Percentiles rank a stretch among this genome's conserved stretches.
phyloP scores from a whole-genome alignment of 2,797 vertebrate species.

The Oreochromis grahami region DNA sequence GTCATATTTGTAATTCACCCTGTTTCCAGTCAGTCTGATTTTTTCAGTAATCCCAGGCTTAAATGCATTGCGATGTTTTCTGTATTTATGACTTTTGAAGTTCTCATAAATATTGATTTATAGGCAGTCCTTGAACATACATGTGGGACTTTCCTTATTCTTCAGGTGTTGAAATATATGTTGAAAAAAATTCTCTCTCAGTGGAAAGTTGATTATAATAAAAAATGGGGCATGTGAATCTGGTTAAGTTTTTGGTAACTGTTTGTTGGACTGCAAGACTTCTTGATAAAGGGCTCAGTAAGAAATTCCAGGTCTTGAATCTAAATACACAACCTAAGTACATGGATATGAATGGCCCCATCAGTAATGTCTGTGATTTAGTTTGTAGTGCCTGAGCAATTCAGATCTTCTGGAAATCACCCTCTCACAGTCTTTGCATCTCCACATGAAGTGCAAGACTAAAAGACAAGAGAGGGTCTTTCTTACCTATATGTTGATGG shows the following conservation, averaged over 20 bases:
- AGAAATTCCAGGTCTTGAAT: not conserved
- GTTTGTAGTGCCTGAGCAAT: not conserved
- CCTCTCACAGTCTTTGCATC: not conserved
- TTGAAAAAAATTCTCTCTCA: not conserved
- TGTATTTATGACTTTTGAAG: not conserved
- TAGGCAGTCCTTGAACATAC: not conserved
- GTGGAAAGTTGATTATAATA: not conserved
- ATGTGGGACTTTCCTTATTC: not conserved
- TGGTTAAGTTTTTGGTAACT: not conserved
- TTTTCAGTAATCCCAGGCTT: not conserved
- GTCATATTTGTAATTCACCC: not conserved
- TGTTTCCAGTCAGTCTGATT: not conserved
- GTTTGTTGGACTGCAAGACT: not conserved
- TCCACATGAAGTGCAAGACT: not conserved
- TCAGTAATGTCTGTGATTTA: not conserved
- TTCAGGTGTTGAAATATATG: not conserved
- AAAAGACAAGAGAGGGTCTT: not conserved
- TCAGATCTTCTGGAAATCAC: not conserved
- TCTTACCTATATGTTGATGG: not conserved
- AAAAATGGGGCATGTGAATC: not conserved
- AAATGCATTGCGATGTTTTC: not conserved
- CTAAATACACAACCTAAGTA: not conserved
- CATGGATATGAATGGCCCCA: not conserved
- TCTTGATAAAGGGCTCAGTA: not conserved
- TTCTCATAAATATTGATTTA: not conserved